phyloP scores from a whole-genome alignment of 2,113 vertebrate genomes.

The Vulpes lagopus region DNA sequence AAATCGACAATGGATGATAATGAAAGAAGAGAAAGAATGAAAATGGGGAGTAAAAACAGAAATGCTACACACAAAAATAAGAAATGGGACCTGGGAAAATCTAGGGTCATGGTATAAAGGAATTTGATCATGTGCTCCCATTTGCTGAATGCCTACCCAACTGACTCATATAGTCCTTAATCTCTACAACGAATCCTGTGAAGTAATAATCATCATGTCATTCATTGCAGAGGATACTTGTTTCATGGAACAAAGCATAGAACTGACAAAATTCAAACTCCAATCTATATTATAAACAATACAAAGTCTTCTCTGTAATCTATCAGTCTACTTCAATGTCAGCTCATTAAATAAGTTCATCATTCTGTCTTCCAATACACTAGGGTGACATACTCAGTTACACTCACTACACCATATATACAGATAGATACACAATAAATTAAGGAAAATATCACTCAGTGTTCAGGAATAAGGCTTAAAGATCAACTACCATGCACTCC shows the following conservation, averaged over 20 bases:
- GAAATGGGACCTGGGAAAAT: not conserved
- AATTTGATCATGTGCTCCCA: not conserved
- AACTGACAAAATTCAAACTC: not conserved
- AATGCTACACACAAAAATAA: not conserved
- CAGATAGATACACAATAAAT: not conserved
- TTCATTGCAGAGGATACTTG: not conserved
- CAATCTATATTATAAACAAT: not conserved
- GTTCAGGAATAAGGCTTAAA: not conserved
- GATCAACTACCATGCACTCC: not conserved
- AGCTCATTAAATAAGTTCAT: slow-evolving; percentile 16
- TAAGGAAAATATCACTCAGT: not conserved
- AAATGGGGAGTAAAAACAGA: not conserved
- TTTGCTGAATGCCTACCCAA: not conserved
- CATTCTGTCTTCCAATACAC: not conserved
- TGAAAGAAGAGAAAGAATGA: not conserved
- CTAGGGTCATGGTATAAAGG: not conserved
- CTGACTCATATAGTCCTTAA: not conserved
- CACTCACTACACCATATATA: not conserved
- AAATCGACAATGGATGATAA: not conserved
- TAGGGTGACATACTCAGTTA: not conserved
- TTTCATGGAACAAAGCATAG: not conserved
- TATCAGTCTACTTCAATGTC: not conserved
- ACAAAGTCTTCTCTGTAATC: not conserved
- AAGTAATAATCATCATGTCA: not conserved
- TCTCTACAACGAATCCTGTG: not conserved